Evolutionary conservation across 92 coral and sea anemone genomes (phyloP), one percentile per base, ranked within the genome.

Genomic region (Epizoanthus rinbou): DNA sequence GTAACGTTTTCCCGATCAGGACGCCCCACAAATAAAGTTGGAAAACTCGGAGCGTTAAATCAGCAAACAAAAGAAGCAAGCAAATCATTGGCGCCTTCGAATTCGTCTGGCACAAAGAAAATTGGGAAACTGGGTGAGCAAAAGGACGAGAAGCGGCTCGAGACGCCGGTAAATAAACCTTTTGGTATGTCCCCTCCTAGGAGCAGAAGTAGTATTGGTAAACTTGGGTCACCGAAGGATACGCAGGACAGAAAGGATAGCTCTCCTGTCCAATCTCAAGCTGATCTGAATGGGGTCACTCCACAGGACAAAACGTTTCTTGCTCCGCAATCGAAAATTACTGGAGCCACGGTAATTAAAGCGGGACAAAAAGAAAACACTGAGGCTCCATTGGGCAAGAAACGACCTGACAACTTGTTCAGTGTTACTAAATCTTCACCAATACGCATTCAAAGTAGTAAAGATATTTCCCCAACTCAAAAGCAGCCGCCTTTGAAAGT

Each of bases 131-230:
- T 63, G 13, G 71, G 56, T n/a, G 82, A 78, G 39, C 59, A 43
- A 16, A 78, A 78, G 21, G 33, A 63, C n/a, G 76, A 71, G 11
- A 71, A 21, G 14, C 39, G 64, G 18, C 71, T 78, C 21, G 70
- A 78, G 1, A 63, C 72, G 9, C 41, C 82, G 15, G 58, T 19
- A 39, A 78, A 35, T 63, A 78, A 78, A 43, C 82, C 82, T 11
- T 78, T 78, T 14, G 71, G 82, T 63, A 78, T 78, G 82, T 78
- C 82, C 1, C 71, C 82, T n/a, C 82, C 82, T 7, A 21, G 82
- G 8, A 78, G 69, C 82, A 57, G 82, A 22, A 78, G 82, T 57
- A 62, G 39, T 8, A 23, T 41, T 78, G 82, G 82, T 62, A 78
- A 78, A 62, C 71, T 78, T 37, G 82, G 82, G 47, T 59, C 59